Conservation (phyloP, 1,140 invertebrate genomes). For the Pogonognathellus flavescens region DNA sequence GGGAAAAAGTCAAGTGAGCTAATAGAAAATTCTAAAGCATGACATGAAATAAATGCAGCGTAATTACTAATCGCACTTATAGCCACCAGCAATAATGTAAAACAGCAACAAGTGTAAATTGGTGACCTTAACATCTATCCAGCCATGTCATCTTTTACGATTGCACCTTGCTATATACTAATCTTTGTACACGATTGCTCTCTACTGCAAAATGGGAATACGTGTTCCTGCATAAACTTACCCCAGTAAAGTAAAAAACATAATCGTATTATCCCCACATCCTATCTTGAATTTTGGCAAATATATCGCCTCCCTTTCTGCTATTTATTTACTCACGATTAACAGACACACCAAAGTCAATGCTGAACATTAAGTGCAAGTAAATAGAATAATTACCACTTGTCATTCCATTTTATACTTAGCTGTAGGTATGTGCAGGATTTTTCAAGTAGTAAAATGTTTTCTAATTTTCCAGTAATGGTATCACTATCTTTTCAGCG, state of each 20-base stretch:
- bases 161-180: neutral
- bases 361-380: slow-evolving; percentile 21
- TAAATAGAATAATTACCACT: slow-evolving; percentile 2
- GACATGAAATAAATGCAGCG: slow-evolving; percentile 22
- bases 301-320: too few species aligned
- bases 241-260: too few species aligned
- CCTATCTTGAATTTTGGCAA: neutral
- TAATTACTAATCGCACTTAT: neutral
- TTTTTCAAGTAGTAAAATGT: too few species aligned
- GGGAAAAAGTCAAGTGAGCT: neutral
- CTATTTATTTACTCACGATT: too few species aligned
- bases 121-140: slow-evolving; percentile 38
- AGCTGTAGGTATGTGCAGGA: too few species aligned
- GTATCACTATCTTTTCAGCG: too few species aligned
- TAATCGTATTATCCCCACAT: neutral
- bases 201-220: slow-evolving; percentile 2
- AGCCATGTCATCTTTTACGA: slow-evolving; percentile 34
- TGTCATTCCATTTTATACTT: too few species aligned
- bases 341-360: slow-evolving; percentile 25
- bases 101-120: slow-evolving; percentile 2
- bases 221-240: slow-evolving; percentile 29
- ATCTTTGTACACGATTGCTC: neutral
- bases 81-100: neutral
- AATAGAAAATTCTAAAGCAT: neutral
- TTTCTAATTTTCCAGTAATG: too few species aligned